Base-by-base conservation (phyloP, 1,140 invertebrate genomes). In the Pentalonia nigronervosa region DNA sequence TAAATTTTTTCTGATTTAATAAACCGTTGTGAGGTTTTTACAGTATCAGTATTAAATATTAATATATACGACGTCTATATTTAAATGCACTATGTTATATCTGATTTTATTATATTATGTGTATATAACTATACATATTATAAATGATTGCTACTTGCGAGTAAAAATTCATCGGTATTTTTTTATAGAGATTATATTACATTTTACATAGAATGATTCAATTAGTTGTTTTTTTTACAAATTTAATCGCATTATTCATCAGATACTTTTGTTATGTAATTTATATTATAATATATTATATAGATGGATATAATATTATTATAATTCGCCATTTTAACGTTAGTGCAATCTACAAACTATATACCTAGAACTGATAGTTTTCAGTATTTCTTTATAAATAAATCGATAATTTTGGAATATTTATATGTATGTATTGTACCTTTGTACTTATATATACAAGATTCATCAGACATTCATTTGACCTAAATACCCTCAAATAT, bases 401-500 rank as follows among this genome's bases (percentile, higher is more conserved):
- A 86, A 86, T 86, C 41, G 45, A 86, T 86, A 48, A 47, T 30
- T 86, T 86, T 86, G 23, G 11, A 14, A 76, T n/a, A 30, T 25
- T n/a, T 47, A n/a, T 45, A 45, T 86, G 14, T 50, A 20, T 20
- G 20, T 53, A 53, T 53, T 86, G 45, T 17, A 47, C 25, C 25
- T 36, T 83, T 84, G 23, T 25, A 25, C 9, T 6, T 11, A 2
- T 84, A 41, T 8, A 23, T 36, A 45, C 7, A 86, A n/a, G 17
- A 17, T 76, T 76, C 23, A 25, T n/a, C 25, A 86, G 84, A 45
- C 36, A 86, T 86, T 47, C 23, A 6, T 30, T 11, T 86, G 84
- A 86, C 84, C 45, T 48, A 30, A 86, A 86, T 86, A 86, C 45
- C 30, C 23, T 86, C 36, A 84, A 84, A 36, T 84, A 84, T 41